phyloP scores from a whole-genome alignment of 1,140 invertebrate genomes.

The Maniola jurtina region DNA sequence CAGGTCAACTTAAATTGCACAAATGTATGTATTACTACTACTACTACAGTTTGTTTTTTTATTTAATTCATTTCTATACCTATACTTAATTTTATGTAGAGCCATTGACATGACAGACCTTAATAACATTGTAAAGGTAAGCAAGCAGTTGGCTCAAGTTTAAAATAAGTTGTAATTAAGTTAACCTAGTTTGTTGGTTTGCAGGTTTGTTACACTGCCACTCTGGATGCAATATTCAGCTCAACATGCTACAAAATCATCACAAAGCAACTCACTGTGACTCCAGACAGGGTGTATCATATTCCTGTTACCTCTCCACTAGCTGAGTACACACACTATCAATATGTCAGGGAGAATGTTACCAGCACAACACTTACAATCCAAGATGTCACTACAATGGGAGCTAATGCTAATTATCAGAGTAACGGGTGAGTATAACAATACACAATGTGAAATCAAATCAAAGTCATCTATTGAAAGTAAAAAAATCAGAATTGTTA shows the following conservation, averaged over 20 bases:
- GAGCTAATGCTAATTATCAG: neutral
- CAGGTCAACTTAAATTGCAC: slow-evolving; percentile 37
- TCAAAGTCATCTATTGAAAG: too few relatives aligned
- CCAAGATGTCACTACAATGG: neutral
- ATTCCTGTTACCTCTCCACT: neutral
- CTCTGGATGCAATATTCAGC: slow-evolving; percentile 49
- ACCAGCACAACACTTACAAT: neutral
- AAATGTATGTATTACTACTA: slow-evolving; percentile 37
- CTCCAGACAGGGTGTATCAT: neutral
- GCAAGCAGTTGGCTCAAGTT: too few relatives aligned
- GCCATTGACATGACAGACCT: too few relatives aligned
- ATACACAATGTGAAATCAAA: too few relatives aligned
- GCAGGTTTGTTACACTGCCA: slow-evolving; percentile 47
- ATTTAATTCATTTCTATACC: neutral
- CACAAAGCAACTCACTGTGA: slow-evolving; percentile 6
- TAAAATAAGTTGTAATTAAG: neutral
- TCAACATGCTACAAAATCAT: slow-evolving; percentile 41
- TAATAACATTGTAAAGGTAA: too few relatives aligned
- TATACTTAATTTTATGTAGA: too few relatives aligned
- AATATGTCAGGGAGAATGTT: neutral
- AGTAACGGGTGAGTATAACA: neutral
- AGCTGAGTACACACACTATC: neutral
- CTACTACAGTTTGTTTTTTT: slow-evolving; percentile 5
- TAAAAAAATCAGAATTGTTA: too few relatives aligned
- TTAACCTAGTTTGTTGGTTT: slow-evolving; percentile 19